Evolutionary conservation across 2,113 vertebrate genomes (phyloP).

Genomic region (Merops nubicus): DNA sequence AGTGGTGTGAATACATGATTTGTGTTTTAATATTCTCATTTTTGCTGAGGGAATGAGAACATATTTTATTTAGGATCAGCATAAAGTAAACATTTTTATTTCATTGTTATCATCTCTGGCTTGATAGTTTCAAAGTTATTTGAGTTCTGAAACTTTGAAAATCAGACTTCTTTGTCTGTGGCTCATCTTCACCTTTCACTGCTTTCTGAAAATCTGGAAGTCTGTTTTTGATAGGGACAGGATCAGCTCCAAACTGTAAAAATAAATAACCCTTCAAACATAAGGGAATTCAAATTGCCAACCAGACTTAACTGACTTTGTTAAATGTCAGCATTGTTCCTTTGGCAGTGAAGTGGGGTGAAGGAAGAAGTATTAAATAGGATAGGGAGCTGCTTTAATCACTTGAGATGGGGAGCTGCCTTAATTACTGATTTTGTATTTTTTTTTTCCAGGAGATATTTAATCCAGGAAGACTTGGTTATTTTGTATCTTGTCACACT

Average conservation of each 20-base stretch:
- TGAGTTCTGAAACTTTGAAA: not conserved
- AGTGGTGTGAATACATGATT: not conserved
- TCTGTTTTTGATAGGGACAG: not conserved
- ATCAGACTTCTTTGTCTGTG: not conserved
- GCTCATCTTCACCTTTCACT: not conserved
- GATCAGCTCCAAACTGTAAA: slow-evolving; percentile 23
- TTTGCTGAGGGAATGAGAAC: not conserved
- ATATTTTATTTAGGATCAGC: not conserved
- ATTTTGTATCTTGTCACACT: slow-evolving; percentile 1
- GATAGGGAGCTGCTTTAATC: not conserved
- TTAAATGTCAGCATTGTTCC: slow-evolving; percentile 33
- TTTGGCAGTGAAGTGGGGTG: not conserved
- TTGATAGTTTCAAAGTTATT: not conserved
- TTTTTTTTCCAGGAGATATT: not conserved
- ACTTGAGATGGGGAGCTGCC: not conserved
- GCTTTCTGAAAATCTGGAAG: not conserved
- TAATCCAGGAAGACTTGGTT: not conserved
- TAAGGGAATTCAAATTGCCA: slow-evolving; percentile 33
- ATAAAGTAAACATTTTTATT: not conserved
- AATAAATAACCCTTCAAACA: slow-evolving; percentile 31
- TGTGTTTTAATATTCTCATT: not conserved
- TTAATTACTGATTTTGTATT: not conserved
- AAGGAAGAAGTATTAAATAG: slow-evolving; percentile 17
- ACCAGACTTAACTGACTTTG: not conserved
- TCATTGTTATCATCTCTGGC: not conserved